Evolutionary conservation across 2,797 vertebrate species (phyloP), one percentile per base, ranked within the genome.

Genomic region (Silurus aristotelis): DNA sequence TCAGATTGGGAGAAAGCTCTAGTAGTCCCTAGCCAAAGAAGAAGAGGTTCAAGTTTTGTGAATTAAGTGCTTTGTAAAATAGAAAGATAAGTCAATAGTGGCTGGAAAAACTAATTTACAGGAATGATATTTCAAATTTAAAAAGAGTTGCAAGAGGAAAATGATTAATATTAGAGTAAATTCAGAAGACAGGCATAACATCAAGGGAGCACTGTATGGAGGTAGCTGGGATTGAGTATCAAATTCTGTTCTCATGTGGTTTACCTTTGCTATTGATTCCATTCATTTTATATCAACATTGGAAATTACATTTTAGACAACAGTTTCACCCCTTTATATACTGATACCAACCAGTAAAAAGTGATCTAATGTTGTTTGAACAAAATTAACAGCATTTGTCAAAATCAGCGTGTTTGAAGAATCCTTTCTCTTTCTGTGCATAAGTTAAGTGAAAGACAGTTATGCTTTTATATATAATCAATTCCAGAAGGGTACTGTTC

Each of bases 21-120:
- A 43, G 73, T 38, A 6, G 78, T 38, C 10, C 78, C 19, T 27
- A 67, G 46, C 22, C 15, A 2, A n/a, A 52, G 48, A 63, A 75
- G 80, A 84, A 86, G 81, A 83, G 64, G 58, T 72, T 80, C 55
- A 83, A 73, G 60, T 83, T 87, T 85, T 71, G n/a, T 75, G 60
- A 72, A 71, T 78, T 55, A 38, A 77, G 58, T 70, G 77, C 79
- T 87, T 86, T 86, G 68, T 83, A 46, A 75, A 78, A 56, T 20
- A 38, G 38, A 46, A 52, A 80, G 83, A 71, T 82, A 70, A 64
- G 73, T 87, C 80, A 25, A 86, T 87, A 83, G 71, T 27, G 20
- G 13, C n/a, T 70, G 31, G 60, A 22, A 48, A 63, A 84, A 52
- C 56, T 80, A 80, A 79, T 78, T 85, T 84, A 19, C 46, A 80